Conservation (phyloP, 2,888 invertebrate genomes). For the Agriopis marginaria region DNA sequence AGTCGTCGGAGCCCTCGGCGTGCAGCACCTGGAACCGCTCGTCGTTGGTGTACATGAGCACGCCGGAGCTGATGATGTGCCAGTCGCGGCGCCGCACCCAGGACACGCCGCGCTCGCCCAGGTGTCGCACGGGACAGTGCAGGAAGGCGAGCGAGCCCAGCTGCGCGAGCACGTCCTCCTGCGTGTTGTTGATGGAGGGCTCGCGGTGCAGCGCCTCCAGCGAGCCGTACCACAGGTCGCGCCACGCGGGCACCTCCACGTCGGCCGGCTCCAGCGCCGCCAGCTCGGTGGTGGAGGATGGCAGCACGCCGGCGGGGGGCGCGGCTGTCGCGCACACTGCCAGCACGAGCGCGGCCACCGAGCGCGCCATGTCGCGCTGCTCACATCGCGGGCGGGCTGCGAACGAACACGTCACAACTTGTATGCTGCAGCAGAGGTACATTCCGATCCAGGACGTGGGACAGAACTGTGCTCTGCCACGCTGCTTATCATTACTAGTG, state of each 20-base stretch:
- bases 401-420: not conserved
- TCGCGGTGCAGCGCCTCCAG: constrained; percentile 76
- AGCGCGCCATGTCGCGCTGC: constrained; percentile 27
- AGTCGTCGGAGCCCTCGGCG: constrained; percentile 95
- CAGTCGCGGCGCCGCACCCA: constrained; percentile 97
- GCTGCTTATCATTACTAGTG: too few relatives aligned
- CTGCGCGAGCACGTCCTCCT: constrained; percentile 91
- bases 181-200: constrained; percentile 90
- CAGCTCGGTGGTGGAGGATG: constrained; percentile 47
- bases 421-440: too few relatives aligned
- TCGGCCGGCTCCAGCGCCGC: constrained; percentile 49
- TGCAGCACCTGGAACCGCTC: constrained; percentile 93
- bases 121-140: constrained; percentile 92
- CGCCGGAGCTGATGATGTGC: constrained; percentile 96
- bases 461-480: too few relatives aligned
- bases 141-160: constrained; percentile 92
- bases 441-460: too few relatives aligned
- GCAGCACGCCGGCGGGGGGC: constrained; percentile 20
- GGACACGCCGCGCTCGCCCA: constrained; percentile 92
- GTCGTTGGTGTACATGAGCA: constrained; percentile 96
- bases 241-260: constrained; percentile 84
- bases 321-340: constrained; percentile 32
- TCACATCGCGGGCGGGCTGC: not conserved
- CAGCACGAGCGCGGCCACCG: constrained; percentile 29
- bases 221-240: constrained; percentile 87